Percentiles rank a stretch among this genome's conserved stretches.
Evolutionary conservation across 2,888 invertebrate genomes (phyloP).

Genomic region (Parascotia fuliginaria): DNA sequence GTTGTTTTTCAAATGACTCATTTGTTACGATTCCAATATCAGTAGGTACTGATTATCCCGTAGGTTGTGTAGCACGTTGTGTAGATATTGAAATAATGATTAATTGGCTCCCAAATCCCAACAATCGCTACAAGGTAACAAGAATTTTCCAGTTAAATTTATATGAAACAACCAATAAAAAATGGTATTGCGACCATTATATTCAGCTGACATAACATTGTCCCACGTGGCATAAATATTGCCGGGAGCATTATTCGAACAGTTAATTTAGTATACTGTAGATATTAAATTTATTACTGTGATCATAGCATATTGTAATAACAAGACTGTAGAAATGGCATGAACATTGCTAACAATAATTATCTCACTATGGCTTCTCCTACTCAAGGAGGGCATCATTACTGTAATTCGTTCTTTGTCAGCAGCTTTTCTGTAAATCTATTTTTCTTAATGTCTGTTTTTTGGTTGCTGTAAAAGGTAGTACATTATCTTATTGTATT

Average conservation of each 20-base stretch:
- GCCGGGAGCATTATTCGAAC: conserved; percentile 51
- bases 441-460: too few relatives aligned
- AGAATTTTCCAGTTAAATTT: neutral
- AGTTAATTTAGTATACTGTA: conserved; percentile 52
- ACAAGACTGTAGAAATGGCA: neutral
- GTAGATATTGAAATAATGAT: neutral
- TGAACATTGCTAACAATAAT: neutral
- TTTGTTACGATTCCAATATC: too few relatives aligned
- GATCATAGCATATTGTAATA: neutral
- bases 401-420: too few relatives aligned
- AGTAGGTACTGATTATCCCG: too few relatives aligned
- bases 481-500: too few relatives aligned
- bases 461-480: too few relatives aligned
- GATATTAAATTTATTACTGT: conserved; percentile 47
- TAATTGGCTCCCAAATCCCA: neutral
- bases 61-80: too few relatives aligned
- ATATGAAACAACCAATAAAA: neutral
- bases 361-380: too few relatives aligned
- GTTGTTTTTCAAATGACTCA: too few relatives aligned
- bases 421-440: too few relatives aligned
- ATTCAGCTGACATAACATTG: conserved; percentile 24
- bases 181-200: conserved; percentile 8
- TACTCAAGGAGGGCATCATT: too few relatives aligned
- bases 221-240: conserved; percentile 38
- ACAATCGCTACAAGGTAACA: neutral